A percentile compares a stretch with the other conserved stretches of the same genome.
Conservation (phyloP, 2,113 vertebrate species). For the Donacobius atricapilla region DNA sequence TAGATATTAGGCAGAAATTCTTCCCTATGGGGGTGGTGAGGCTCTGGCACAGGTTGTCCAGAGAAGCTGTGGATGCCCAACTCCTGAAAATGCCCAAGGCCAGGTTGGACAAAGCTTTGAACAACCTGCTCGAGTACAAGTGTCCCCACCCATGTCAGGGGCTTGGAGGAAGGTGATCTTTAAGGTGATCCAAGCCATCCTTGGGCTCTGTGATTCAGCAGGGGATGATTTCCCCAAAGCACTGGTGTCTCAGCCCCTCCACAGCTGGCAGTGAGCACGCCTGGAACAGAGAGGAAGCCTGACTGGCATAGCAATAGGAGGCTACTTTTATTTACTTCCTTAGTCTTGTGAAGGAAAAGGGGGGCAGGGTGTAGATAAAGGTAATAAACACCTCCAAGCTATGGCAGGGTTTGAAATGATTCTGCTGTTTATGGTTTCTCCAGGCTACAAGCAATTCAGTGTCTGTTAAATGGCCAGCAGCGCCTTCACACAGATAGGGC, state of each 20-base stretch:
- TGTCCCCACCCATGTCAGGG: not conserved
- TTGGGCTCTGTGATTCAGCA: not conserved
- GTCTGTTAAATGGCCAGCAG: not conserved
- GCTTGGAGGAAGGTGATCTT: no score
- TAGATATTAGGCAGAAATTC: not conserved
- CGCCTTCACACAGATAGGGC: not conserved
- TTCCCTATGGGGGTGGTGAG: not conserved
- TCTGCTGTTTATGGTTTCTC: conserved; percentile 25
- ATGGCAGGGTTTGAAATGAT: not conserved
- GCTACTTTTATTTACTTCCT: not conserved
- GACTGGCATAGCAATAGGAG: not conserved
- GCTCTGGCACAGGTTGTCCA: not conserved
- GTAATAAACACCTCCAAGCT: conserved; percentile 35
- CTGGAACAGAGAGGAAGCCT: not conserved
- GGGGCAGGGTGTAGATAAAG: not conserved
- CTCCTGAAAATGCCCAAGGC: not conserved
- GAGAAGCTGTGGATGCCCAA: not conserved
- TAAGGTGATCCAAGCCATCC: not conserved
- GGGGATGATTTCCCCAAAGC: not conserved
- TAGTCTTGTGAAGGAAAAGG: not conserved
- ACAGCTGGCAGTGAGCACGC: not conserved
- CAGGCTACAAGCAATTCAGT: not conserved
- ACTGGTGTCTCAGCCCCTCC: not conserved
- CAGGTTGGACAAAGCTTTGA: rapidly evolving
- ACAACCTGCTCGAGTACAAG: rapidly evolving